Evolutionary conservation across 2,888 invertebrate species (phyloP).

Genomic region (Drosophila trichaetosa): DNA sequence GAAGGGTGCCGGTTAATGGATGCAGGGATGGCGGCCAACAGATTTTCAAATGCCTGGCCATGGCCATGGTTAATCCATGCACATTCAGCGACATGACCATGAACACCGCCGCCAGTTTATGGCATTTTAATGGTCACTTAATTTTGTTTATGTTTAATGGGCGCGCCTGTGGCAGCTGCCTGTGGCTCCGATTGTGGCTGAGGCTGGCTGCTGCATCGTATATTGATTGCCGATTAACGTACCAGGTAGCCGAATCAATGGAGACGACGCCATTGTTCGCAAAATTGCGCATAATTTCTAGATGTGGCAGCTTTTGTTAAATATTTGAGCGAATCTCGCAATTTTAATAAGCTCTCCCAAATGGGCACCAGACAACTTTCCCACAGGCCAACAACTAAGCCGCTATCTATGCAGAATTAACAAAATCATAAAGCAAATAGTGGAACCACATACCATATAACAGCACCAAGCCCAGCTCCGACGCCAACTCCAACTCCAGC

Average conservation of each 20-base stretch:
- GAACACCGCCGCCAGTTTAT: conserved; percentile 84
- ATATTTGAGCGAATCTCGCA: conserved; percentile 60
- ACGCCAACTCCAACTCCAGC: conserved; percentile 3
- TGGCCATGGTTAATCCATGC: conserved; percentile 51
- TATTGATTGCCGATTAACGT: conserved; percentile 78
- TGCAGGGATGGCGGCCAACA: background rate
- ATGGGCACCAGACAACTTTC: conserved; percentile 48
- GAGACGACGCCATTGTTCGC: conserved; percentile 65
- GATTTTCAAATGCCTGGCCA: conserved; percentile 55
- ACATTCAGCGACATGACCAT: conserved; percentile 73
- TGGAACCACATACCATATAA: conserved; percentile 47
- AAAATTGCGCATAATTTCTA: conserved; percentile 75
- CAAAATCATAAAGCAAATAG: conserved; percentile 78
- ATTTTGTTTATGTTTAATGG: conserved; percentile 85
- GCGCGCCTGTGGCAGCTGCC: conserved; percentile 78
- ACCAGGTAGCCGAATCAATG: conserved; percentile 51
- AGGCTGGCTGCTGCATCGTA: conserved; percentile 28
- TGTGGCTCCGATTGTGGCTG: conserved; percentile 23
- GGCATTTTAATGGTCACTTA: conserved; percentile 85
- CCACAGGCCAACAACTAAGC: conserved; percentile 36
- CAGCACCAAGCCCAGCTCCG: conserved; percentile 29
- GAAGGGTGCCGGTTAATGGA: background rate
- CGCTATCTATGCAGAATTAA: conserved; percentile 66
- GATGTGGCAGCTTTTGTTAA: conserved; percentile 43
- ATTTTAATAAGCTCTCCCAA: conserved; percentile 74